Evolutionary conservation across 2,797 vertebrate species (phyloP).

Genomic region (Acanthopagrus latus): DNA sequence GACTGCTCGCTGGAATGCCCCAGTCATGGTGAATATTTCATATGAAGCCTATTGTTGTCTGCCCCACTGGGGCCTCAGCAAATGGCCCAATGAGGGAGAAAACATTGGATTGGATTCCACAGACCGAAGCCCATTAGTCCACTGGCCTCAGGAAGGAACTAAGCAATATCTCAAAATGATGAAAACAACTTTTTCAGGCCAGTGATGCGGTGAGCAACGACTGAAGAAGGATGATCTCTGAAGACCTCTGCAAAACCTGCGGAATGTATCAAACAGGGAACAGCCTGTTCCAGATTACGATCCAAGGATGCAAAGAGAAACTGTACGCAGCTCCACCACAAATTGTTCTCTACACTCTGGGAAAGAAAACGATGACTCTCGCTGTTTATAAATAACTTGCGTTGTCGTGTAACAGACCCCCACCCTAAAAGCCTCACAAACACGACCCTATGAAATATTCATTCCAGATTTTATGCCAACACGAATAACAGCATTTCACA

Average conservation of each 20-base stretch:
- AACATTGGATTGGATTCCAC: slow-evolving; percentile 68
- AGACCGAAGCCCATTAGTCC: slow-evolving; percentile 77
- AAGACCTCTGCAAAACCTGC: slow-evolving; percentile 67
- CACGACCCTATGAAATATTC: slow-evolving; percentile 52
- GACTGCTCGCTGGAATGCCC: slow-evolving; percentile 65
- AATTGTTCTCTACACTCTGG: slow-evolving; percentile 29
- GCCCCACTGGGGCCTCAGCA: slow-evolving; percentile 71
- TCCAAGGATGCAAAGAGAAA: slow-evolving; percentile 57
- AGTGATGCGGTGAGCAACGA: slow-evolving; percentile 60
- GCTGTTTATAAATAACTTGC: slow-evolving; percentile 53
- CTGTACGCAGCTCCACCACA: slow-evolving; percentile 44
- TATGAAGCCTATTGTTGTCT: slow-evolving; percentile 76
- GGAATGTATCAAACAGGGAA: slow-evolving; percentile 73
- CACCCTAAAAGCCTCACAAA: slow-evolving; percentile 52
- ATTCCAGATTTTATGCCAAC: slow-evolving; percentile 57
- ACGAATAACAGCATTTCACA: slow-evolving; percentile 55
- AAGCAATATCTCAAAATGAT: slow-evolving; percentile 79
- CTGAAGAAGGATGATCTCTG: slow-evolving; percentile 62
- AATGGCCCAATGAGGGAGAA: slow-evolving; percentile 69
- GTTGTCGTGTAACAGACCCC: slow-evolving; percentile 43
- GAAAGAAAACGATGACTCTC: slow-evolving; percentile 45
- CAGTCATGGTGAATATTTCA: slow-evolving; percentile 76
- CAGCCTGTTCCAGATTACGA: slow-evolving; percentile 67
- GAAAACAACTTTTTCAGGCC: slow-evolving; percentile 70
- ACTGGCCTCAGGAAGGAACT: slow-evolving; percentile 68